phyloP scores from a whole-genome alignment of 2,797 vertebrate species.

The Eurystomus glaucurus region DNA sequence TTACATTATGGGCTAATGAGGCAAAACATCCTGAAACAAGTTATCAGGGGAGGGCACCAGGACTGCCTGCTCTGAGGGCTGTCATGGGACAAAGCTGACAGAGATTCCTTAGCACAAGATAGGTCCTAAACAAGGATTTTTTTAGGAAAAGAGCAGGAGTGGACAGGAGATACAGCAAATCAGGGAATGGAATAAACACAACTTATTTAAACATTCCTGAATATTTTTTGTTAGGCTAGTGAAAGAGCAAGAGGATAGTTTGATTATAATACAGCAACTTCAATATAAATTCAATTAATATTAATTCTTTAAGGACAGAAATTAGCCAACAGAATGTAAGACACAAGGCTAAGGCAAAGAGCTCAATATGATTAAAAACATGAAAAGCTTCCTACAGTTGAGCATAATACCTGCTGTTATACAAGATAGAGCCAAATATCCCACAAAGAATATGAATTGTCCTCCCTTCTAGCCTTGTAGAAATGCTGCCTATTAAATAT shows the following conservation, averaged over 20 bases:
- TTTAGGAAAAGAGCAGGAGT: not conserved
- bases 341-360: not conserved
- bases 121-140: not conserved
- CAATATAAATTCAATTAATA: not conserved
- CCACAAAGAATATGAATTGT: not conserved
- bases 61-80: not conserved
- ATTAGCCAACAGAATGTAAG: not conserved
- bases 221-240: not conserved
- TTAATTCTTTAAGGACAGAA: not conserved
- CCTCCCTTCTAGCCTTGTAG: not conserved
- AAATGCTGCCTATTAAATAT: not conserved
- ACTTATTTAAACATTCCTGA: not conserved
- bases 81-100: not conserved
- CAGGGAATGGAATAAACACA: not conserved
- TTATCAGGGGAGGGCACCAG: not conserved
- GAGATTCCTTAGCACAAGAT: not conserved
- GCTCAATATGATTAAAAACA: not conserved
- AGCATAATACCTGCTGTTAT: not conserved
- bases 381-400: not conserved
- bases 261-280: not conserved
- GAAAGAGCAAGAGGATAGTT: not conserved
- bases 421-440: not conserved
- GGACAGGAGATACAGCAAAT: not conserved
- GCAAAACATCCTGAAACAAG: slow-evolving; percentile 32
- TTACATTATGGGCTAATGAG: slow-evolving; percentile 47